Base-by-base conservation (phyloP, 2,797 vertebrate species). In the Schizopygopsis malacanthus region DNA sequence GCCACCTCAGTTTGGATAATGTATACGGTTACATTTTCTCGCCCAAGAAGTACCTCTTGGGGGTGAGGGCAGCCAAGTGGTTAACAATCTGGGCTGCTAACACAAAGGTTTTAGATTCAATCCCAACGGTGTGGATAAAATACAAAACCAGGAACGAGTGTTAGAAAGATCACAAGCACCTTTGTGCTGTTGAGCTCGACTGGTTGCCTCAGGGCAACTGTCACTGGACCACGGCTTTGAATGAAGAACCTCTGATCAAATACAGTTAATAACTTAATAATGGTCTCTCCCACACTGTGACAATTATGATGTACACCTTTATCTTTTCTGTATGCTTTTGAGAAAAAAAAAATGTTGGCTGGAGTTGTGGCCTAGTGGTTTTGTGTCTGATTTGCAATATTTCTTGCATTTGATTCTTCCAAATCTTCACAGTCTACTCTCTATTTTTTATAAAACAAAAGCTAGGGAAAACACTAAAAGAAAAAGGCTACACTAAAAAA, bases 51-150 rank as follows among this genome's bases (percentile, higher is more conserved):
- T 3, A 56, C 47, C 75, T 85, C 83, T 37, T 7, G 65, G 52
- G 82, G 82, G 9, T 77, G 59, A 50, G 72, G 72, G 63, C 61
- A 71, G 65, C 75, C 83, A 85, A 85, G 75, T 69, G 83, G 15
- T 85, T 79, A 69, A 85, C 76, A 69, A 71, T 85, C 75, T 79
- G 83, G 75, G 50, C 82, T 84, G 82, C 73, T 45, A 85, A 85
- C 63, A 85, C 65, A 71, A 79, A 85, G 83, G 76, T 71, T 59
- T 84, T 79, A 45, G 63, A 63, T 85, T 85, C 75, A 85, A 71
- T 85, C 83, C 75, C 83, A 79, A 47, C 6, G 65, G 75, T 79
- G 65, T 28, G 75, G 75, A 71, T 70, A 69, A 84, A 85, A 70
- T 79, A 54, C 63, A 71, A 71, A 59, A 52, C 47, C 75, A 45